Evolutionary conservation across 37 sponge, comb jelly and placozoan species (phyloP), one percentile per base, ranked within the genome.

Genomic region (Cladorhizidae sp.): DNA sequence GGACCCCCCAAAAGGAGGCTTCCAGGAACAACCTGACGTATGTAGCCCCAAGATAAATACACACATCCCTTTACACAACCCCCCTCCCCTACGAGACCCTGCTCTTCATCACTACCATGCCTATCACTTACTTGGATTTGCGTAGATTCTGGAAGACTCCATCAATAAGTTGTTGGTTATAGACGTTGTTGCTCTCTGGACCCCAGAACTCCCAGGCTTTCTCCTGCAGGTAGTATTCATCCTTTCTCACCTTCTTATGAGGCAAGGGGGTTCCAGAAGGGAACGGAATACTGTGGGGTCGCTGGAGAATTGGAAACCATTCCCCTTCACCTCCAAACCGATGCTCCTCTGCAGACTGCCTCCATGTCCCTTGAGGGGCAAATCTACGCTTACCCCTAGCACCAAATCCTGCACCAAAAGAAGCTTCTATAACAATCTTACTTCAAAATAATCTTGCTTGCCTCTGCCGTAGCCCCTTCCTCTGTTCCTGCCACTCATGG

Each of bases 191-290:
- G 2, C 50, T 72, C 23, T 82, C 56, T 36, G 77, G 76, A 3
- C 83, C 88, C 88, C 88, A 88, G 43, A 88, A 77, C 72, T 88
- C 65, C 62, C 63, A 33, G 8, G 83, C 83, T 33, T 82, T 83
- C 73, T 84, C 78, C 3, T 69, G 59, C 15, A 84, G 25, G 57
- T 84, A 56, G 50, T 59, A 69, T 50, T 84, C 78, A 26, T 69
- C 78, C 22, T 22, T 29, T 43, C 57, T 61, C 29, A 20, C 15
- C 3, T 39, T 57, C 43, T 40, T 58, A 32, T 28, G 33, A 68
- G 72, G 28, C 3, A 23, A 31, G 21, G 50, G 8, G 18, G 64
- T 23, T 52, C 58, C 42, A n/a, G 64, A 20, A n/a, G 77, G 68
- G 31, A 62, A 54, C 0, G 57, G 69, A 26, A 50, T 65, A 39